phyloP scores from a whole-genome alignment of 2,888 invertebrate genomes.

The Diabrotica balteata region DNA sequence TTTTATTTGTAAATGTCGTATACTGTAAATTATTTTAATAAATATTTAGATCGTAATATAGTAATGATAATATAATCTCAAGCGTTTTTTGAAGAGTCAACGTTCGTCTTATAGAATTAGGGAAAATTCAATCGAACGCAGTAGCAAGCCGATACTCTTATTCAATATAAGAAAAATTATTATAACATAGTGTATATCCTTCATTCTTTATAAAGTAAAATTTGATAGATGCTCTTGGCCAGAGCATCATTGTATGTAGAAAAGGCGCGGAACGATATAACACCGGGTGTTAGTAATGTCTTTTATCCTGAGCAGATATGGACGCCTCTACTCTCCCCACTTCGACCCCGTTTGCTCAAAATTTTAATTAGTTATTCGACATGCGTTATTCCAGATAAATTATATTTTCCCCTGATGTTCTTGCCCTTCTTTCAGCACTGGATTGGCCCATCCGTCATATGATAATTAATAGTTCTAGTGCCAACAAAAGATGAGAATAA shows the following conservation, averaged over 20 bases:
- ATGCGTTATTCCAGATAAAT: conserved; percentile 56
- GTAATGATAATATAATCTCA: too few relatives aligned
- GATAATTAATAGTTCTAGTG: background rate
- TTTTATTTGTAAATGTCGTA: too few relatives aligned
- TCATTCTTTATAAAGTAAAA: conserved; percentile 23
- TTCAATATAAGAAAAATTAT: conserved; percentile 23
- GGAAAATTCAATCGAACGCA: background rate
- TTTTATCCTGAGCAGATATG: conserved; percentile 19
- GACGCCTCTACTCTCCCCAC: conserved; percentile 6
- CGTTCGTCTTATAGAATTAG: background rate
- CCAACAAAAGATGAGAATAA: too few relatives aligned
- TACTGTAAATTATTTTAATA: too few relatives aligned
- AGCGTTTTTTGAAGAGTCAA: too few relatives aligned
- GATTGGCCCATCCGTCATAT: background rate
- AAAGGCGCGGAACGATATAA: conserved; percentile 28
- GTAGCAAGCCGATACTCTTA: background rate
- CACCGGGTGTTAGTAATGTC: conserved; percentile 60
- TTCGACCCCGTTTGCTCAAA: conserved; percentile 47
- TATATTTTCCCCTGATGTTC: background rate
- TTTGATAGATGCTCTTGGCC: conserved; percentile 25
- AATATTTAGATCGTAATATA: too few relatives aligned
- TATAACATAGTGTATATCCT: conserved; percentile 20
- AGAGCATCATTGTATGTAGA: conserved; percentile 27
- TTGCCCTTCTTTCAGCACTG: background rate
- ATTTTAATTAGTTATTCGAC: conserved; percentile 60